Evolutionary conservation across 2,113 vertebrate species (phyloP), one percentile per base, ranked within the genome.

Genomic region (Datnioides undecimradiatus): DNA sequence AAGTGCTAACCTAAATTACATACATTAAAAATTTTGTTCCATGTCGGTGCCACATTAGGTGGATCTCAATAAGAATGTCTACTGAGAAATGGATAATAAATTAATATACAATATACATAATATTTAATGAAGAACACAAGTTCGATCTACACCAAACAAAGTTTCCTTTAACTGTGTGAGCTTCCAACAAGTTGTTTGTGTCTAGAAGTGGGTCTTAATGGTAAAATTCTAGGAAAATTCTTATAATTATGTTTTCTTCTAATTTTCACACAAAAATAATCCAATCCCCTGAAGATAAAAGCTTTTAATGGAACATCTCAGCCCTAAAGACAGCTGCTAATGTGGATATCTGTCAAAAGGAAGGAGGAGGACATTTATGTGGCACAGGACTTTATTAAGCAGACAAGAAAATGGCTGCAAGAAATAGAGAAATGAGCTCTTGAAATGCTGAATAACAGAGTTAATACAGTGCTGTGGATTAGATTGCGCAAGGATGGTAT

Each of bases 281-380:
- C 43, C 16, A 49, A 57, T 40, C 41, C 8, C 6, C 19, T 60
- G 8, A 66, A 48, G 59, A 63, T 63, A 68, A 66, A 33, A 65
- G 8, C 54, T 68, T 27, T 75, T 69, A 63, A 72, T 40, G 59
- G 51, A 38, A 63, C 21, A 51, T 71, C 14, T 82, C 25, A 69
- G 48, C 55, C 34, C 59, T 73, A 25, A 33, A 64, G 54, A 72
- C 45, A 71, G 62, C 66, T 70, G 72, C 54, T 75, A 62, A 88
- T 78, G 65, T 75, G 73, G 31, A 45, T 82, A 79, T 49, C 49
- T 73, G 70, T 79, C 70, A 79, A 38, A 46, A 67, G 45, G 46
- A 54, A 33, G 34, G 51, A 62, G 48, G 29, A 66, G 43, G 46
- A 63, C n/a, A 45, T 57, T 83, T 52, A 46, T 57, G 31, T 67